Percentiles rank a stretch among this genome's conserved stretches.
Conservation (phyloP, 2,113 vertebrate species). For the Dipodomys ordii region DNA sequence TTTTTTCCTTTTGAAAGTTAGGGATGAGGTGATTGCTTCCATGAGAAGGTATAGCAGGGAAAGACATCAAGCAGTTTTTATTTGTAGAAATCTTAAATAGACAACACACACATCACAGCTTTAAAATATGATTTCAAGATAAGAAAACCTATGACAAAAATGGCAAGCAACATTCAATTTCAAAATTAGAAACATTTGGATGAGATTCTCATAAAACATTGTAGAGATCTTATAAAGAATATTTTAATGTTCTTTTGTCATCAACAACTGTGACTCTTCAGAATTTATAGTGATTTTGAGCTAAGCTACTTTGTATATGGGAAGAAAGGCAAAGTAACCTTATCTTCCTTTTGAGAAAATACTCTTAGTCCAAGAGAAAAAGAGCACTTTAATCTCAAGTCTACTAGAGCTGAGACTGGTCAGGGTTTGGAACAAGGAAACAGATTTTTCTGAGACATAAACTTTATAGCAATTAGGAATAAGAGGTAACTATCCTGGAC, state of each 20-base stretch:
- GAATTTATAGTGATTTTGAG: conserved; percentile 47
- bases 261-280: conserved; percentile 47
- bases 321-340: neutral
- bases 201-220: conserved; percentile 37
- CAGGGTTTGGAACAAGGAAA: neutral
- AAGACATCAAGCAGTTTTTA: neutral
- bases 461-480: neutral
- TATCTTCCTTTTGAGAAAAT: neutral
- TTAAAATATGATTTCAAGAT: neutral
- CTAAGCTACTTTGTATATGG: neutral
- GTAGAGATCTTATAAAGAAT: conserved; percentile 35
- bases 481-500: neutral
- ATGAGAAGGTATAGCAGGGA: neutral
- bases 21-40: neutral
- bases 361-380: neutral
- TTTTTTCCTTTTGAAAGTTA: neutral
- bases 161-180: conserved; percentile 43
- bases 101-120: neutral
- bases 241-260: conserved; percentile 45
- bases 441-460: neutral
- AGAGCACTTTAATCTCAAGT: neutral
- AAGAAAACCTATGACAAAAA: neutral
- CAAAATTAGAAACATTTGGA: conserved; percentile 57
- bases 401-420: neutral
- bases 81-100: neutral